These are phyloP conservation scores for Dromaius novaehollandiae DNA, from an alignment of 2,113 vertebrate species.

Conservation along the genomic window DNA sequence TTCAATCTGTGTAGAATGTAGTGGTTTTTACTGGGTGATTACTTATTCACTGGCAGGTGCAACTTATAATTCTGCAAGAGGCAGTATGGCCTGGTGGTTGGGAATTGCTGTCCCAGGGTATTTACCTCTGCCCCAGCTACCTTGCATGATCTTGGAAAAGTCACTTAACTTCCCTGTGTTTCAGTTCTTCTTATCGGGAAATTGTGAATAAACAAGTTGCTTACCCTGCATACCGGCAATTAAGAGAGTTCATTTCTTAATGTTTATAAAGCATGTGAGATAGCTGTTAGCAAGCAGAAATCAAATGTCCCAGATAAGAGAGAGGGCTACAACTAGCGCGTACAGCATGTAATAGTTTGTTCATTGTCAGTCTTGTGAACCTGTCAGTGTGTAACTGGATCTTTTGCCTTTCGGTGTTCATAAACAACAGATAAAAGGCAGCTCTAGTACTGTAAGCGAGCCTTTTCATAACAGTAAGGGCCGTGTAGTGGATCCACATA, in stretches of 20 bases:
- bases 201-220: neutral
- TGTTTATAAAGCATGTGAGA: neutral
- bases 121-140: neutral
- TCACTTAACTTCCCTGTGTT: neutral
- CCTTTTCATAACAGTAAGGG: neutral
- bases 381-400: neutral
- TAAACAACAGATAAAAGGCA: neutral
- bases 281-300: neutral
- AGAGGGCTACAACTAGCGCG: neutral
- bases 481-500: neutral
- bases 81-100: neutral
- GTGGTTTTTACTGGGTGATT: neutral
- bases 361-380: neutral
- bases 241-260: neutral
- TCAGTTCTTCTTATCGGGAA: neutral
- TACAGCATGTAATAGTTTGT: fast-evolving
- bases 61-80: neutral
- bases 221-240: neutral
- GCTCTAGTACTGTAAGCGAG: neutral
- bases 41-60: fast-evolving
- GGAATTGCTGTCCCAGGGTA: neutral
- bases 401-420: neutral
- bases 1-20: neutral
- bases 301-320: neutral
- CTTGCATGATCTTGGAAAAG: neutral